Base-by-base conservation (phyloP, 2,797 vertebrate genomes). In the Meriones psammophilus region DNA sequence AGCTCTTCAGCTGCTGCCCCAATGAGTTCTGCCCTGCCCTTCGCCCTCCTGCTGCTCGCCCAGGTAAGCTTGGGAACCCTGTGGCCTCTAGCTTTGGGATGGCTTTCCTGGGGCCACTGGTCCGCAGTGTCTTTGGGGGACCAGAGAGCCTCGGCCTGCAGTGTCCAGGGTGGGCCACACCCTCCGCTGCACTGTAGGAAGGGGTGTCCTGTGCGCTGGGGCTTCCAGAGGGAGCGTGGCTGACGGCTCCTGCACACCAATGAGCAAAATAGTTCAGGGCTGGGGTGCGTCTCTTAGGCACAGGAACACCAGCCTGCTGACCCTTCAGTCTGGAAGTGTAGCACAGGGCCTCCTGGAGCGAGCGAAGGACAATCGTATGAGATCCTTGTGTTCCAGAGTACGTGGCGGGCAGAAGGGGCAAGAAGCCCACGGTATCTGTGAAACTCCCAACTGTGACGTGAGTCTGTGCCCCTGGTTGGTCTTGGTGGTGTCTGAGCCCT, bases 11-110 rank as follows among this genome's bases (percentile, higher is more conserved):
- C 74, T 28, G 14, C 84, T 15, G 12, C 83, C 74, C 71, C 3
- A 46, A 98, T 98, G 98, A 97, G 91, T 94, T 15, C 94, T 74
- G 46, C 62, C 18, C 92, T 97, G 39, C 91, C 98, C 12, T 93
- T 98, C 26, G 77, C 94, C 92, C 71, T 97, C 77, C 98, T 98
- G 97, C 97, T 98, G 92, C 96, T 99, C 93, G 95, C 97, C 86
- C 98, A 98, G 98, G 98, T 99, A 98, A 98, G 98, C 42, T 28
- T 10, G 1, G 3, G 73, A 14, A 28, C 66, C 12, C 30, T 9
- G 18, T 8, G 50, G 46, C 26, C 69, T 58, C 62, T n/a, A 33
- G 2, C 12, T 36, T 5, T 33, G 1, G 24, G 46, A 26, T 66
- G 20, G 60, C 4, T 39, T 42, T 73, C 24, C 30, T 0, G 0